Evolutionary conservation across 1,140 invertebrate genomes (phyloP), one percentile per base, ranked within the genome.

Genomic region (Aleiodes sp.): DNA sequence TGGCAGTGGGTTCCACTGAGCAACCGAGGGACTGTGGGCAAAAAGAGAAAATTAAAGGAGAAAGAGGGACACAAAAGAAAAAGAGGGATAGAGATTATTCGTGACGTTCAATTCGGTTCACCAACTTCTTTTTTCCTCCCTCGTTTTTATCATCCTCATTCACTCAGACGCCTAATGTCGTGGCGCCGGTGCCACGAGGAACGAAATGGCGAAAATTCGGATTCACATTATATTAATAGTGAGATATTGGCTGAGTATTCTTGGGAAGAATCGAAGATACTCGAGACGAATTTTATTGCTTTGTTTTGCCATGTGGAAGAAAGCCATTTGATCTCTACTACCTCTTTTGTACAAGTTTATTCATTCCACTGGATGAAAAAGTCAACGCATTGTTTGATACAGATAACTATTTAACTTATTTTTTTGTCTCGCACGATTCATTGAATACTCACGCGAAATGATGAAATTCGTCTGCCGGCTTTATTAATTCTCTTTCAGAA

Each of bases 81-180:
- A 12, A 16, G 35, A 63, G 14, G 3, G 19, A 14, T 3, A 41
- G 39, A 43, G 21, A 66, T 76, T 63, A 62, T 37, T 14, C 59
- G 72, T 63, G 39, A 64, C 46, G 74, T 63, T 74, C 65, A 61
- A 74, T 73, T 76, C 65, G 59, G 59, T 75, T 39, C 33, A 21
- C 39, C 16, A 10, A 35, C 21, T 52, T 52, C 26, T 24, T 24
- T 41, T n/a, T 41, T 41, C 14, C n/a, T 41, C n/a, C 39, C 21
- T 35, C 31, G 19, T 24, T 52, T 10, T 52, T 16, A 52, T 52
- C n/a, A n/a, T n/a, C n/a, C 26, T 52, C 46, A 52, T 24, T 52
- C 46, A 24, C 19, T 24, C 21, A 4, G 21, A 24, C 19, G 46
- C 6, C 39, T 16, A 2, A 43, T 43, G 21, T 52, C 9, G 46